Percentiles rank a stretch among this genome's conserved stretches.
phyloP scores from a whole-genome alignment of 2,113 vertebrate species.

The Limnothrissa miodon region DNA sequence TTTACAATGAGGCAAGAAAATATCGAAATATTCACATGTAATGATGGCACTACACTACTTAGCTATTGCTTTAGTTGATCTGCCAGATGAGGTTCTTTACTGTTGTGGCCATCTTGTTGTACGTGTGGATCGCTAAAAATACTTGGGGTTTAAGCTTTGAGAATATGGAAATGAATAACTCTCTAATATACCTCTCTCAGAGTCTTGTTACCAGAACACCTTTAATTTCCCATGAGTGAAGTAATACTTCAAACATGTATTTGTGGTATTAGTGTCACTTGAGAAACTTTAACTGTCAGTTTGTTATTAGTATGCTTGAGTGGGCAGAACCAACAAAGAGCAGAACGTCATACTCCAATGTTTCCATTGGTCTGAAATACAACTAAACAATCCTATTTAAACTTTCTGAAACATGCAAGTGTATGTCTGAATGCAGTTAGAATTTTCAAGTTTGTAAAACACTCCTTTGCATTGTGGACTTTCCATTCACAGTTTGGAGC shows the following conservation, averaged over 20 bases:
- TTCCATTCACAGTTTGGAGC: constrained; percentile 66
- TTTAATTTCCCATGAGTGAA: background rate
- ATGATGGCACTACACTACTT: background rate
- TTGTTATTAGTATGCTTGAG: constrained; percentile 1
- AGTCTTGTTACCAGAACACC: background rate
- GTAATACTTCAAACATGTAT: constrained; percentile 6
- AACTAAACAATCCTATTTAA: background rate
- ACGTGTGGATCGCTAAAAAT: background rate
- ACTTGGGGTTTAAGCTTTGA: background rate
- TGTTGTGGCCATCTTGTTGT: background rate
- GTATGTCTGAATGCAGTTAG: background rate
- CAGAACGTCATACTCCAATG: background rate
- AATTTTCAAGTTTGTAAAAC: background rate
- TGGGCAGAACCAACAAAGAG: background rate
- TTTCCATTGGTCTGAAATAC: background rate
- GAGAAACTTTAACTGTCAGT: background rate
- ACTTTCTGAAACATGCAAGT: background rate
- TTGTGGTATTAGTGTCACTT: background rate
- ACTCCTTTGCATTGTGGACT: constrained; percentile 7
- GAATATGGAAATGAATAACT: background rate
- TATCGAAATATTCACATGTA: background rate
- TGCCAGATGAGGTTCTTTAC: background rate
- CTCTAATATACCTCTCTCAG: background rate
- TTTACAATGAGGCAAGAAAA: background rate
- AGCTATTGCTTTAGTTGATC: background rate